Conservation (phyloP, 2,888 invertebrate species). For the Listrodromus nycthemerus region DNA sequence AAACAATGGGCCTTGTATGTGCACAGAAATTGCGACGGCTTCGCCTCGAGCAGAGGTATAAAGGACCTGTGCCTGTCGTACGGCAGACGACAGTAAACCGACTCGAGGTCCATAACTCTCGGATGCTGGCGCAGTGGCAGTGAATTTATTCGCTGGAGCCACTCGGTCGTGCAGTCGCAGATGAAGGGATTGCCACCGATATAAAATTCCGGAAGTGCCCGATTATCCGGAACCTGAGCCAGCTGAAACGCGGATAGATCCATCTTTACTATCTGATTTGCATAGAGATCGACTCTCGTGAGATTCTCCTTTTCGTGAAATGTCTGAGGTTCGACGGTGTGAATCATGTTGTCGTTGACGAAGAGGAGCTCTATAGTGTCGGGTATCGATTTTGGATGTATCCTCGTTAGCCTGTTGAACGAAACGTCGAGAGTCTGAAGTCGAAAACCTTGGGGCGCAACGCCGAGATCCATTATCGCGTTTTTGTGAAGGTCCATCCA, state of each 20-base stretch:
- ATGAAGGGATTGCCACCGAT: constrained; percentile 97
- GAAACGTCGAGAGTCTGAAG: constrained; percentile 95
- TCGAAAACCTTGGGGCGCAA: constrained; percentile 89
- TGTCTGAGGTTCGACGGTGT: constrained; percentile 94
- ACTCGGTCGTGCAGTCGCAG: constrained; percentile 98
- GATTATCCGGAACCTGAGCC: constrained; percentile 91
- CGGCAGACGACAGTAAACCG: constrained; percentile 94
- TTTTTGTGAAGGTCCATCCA: constrained; percentile 97
- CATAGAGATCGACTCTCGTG: constrained; percentile 95
- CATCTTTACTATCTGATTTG: constrained; percentile 95
- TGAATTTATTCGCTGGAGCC: constrained; percentile 96
- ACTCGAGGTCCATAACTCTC: constrained; percentile 95
- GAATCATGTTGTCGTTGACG: constrained; percentile 95
- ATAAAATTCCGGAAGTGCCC: constrained; percentile 94
- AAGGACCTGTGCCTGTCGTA: constrained; percentile 94
- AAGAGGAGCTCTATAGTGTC: constrained; percentile 94
- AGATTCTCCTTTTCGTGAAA: constrained; percentile 95
- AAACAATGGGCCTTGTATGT: constrained; percentile 97
- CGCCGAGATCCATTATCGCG: constrained; percentile 90
- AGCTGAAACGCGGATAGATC: constrained; percentile 95
- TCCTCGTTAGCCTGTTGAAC: constrained; percentile 93
- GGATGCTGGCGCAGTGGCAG: constrained; percentile 94
- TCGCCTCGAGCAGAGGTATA: constrained; percentile 94
- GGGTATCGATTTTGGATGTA: constrained; percentile 91
- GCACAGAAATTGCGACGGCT: constrained; percentile 96